Percentiles rank a stretch among this genome's conserved stretches.
phyloP scores from a whole-genome alignment of 2,113 vertebrate genomes.

The Grammomys surdaster region DNA sequence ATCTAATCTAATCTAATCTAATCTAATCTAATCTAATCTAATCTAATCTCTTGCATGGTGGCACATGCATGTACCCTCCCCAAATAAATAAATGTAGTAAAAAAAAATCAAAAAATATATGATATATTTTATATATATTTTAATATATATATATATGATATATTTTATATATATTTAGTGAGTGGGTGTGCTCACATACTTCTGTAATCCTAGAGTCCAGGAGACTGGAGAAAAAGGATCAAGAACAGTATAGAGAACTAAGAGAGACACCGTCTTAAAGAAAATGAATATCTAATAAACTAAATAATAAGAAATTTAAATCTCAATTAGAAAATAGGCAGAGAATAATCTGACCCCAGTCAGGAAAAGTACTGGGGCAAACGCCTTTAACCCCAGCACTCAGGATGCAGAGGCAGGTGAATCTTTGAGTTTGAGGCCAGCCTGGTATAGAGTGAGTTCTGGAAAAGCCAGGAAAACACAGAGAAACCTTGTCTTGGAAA shows the following conservation, averaged over 20 bases:
- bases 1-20: too few species aligned
- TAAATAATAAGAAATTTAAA: neutral
- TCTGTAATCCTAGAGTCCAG: neutral
- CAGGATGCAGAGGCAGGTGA: neutral
- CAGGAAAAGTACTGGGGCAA: rapidly evolving
- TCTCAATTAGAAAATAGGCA: neutral
- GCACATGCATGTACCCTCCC: neutral
- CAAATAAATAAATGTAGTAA: neutral
- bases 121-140: too few species aligned
- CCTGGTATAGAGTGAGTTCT: neutral
- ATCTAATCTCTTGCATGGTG: neutral
- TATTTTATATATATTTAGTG: neutral
- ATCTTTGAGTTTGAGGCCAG: neutral
- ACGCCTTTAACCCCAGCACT: neutral
- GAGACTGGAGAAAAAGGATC: neutral
- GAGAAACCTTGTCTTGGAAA: neutral
- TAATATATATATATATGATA: too few species aligned
- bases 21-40: too few species aligned
- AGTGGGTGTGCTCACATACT: neutral
- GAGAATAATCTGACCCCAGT: neutral
- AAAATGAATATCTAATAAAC: neutral
- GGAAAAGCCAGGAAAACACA: neutral
- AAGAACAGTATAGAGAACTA: neutral
- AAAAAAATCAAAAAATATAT: neutral
- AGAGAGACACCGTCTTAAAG: neutral